Evolutionary conservation across 2,888 invertebrate genomes (phyloP).

Genomic region (Melanostoma mellinum): DNA sequence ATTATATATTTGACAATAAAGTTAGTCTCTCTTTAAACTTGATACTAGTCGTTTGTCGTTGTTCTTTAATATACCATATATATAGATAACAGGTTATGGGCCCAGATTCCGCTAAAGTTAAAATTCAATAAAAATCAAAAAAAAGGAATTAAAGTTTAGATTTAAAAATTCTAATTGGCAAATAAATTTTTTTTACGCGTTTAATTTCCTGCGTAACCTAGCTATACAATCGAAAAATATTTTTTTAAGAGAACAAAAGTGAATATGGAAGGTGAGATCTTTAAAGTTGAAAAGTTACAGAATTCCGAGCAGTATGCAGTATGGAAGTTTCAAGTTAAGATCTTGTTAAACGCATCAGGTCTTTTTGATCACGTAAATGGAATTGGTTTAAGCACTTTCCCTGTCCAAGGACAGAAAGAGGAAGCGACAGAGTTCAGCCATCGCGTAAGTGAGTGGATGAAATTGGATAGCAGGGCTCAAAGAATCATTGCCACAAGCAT

Average conservation of each 20-base stretch:
- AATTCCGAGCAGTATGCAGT: conserved; percentile 26
- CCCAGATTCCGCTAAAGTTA: too few relatives aligned
- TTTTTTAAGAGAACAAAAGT: conserved; percentile 5
- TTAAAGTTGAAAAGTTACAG: conserved; percentile 25
- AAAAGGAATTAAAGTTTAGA: too few relatives aligned
- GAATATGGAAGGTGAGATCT: conserved; percentile 1
- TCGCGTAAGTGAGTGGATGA: not conserved
- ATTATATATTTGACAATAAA: too few relatives aligned
- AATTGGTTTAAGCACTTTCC: not conserved
- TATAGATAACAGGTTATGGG: too few relatives aligned
- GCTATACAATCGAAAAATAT: not conserved
- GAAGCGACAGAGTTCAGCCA: not conserved
- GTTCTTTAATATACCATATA: too few relatives aligned
- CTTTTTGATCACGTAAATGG: conserved; percentile 5
- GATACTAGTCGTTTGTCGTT: too few relatives aligned
- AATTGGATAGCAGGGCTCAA: not conserved
- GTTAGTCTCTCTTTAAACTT: too few relatives aligned
- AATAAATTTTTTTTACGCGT: too few relatives aligned
- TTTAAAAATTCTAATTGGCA: too few relatives aligned
- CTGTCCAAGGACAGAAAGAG: conserved; percentile 3
- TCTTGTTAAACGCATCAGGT: conserved; percentile 28
- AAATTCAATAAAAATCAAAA: too few relatives aligned
- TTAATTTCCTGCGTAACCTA: too few relatives aligned
- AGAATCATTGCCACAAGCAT: conserved; percentile 13
- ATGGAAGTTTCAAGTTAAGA: conserved; percentile 4